Evolutionary conservation across 2,113 vertebrate genomes (phyloP), one percentile per base, ranked within the genome.

Genomic region (Furnarius figulus): DNA sequence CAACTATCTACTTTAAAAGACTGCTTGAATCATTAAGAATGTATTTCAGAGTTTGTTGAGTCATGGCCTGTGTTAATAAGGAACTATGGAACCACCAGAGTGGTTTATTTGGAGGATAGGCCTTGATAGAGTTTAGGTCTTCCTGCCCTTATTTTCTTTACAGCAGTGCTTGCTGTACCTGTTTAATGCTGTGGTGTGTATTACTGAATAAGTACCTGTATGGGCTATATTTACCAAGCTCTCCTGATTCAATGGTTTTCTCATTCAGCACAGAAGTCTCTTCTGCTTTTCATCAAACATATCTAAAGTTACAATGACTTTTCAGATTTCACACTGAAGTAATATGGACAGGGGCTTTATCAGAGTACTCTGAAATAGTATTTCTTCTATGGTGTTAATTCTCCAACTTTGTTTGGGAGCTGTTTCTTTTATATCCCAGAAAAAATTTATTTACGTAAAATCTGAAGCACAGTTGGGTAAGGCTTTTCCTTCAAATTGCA

Each of bases 381-480:
- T 63, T 56, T 79, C 9, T 78, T 91, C 49, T 68, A 21, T 68
- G 44, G 11, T 82, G 12, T 76, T 72, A 79, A 68, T 76, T 68
- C 15, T 53, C 8, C 25, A 37, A 12, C 5, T 79, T 83, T 81
- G 4, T 50, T 78, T n/a, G 24, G 13, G 8, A 70, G 6, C 33
- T 83, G n/a, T 55, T 37, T 94, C 66, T 87, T 95, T 95, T 58
- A 73, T 75, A 90, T 21, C 2, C 8, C 13, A 27, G 76, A 90
- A 96, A 91, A 95, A 44, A 24, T 27, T 44, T 82, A 82, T 82
- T 97, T 97, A 55, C 50, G 89, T 96, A 94, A 97, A 97, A 96
- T 85, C 85, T 67, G 37, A 16, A 81, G 52, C 72, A 87, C 89
- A 97, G 82, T 53, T 96, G 84, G 84, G 56, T 77, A 92, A 75